phyloP scores from a whole-genome alignment of 2,113 vertebrate species.

The Columbina picui region DNA sequence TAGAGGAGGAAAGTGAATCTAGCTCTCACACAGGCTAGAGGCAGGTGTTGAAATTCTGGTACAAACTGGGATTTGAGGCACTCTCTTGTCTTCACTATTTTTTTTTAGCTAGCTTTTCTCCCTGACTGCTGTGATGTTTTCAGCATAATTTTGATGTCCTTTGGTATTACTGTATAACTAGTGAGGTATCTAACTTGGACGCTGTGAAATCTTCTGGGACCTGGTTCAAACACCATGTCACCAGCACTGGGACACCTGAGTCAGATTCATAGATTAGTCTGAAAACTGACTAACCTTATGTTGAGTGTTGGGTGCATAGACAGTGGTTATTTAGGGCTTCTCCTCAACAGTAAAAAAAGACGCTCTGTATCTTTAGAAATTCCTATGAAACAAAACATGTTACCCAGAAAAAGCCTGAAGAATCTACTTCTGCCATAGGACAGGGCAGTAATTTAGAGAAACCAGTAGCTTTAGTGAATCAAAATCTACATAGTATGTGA shows the following conservation, averaged over 20 bases:
- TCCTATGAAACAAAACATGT: not conserved
- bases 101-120: not conserved
- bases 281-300: not conserved
- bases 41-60: not conserved
- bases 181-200: not conserved
- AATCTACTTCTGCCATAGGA: not conserved
- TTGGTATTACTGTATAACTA: not conserved
- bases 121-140: not conserved
- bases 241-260: not conserved
- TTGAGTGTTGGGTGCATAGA: not conserved
- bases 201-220: not conserved
- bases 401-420: not conserved
- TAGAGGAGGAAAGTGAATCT: not conserved
- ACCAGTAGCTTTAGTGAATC: not conserved
- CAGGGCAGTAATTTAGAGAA: not conserved
- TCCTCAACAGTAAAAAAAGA: not conserved
- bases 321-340: not conserved
- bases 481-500: not conserved
- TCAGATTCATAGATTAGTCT: not conserved
- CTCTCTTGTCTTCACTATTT: not conserved
- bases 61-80: not conserved
- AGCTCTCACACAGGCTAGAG: not conserved
- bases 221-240: not conserved
- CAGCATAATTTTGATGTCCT: not conserved
- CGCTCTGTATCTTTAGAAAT: not conserved